These are phyloP conservation scores for Meleagris gallopavo DNA, from an alignment of 2,113 vertebrate genomes.

Conservation along the genomic window DNA sequence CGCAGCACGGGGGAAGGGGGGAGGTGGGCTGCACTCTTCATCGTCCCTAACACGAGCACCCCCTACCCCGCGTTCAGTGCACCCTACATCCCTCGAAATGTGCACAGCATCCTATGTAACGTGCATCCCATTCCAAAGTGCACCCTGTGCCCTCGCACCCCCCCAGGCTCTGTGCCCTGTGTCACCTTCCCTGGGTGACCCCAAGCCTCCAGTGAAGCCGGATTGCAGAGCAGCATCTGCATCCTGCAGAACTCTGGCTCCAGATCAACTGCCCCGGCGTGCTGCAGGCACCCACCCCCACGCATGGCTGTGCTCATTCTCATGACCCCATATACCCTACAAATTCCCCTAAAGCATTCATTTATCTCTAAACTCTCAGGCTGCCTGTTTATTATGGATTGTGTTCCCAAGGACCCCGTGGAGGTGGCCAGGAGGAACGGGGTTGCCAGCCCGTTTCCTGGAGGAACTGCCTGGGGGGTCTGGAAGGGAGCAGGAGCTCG, in stretches of 20 bases:
- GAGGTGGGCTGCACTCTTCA: background rate
- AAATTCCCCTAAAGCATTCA: conserved; percentile 33
- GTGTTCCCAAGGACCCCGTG: conserved; percentile 8
- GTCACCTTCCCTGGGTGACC: fast-evolving
- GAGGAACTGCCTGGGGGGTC: background rate
- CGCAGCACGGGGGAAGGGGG: background rate
- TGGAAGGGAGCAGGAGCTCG: background rate
- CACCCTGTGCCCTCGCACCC: background rate
- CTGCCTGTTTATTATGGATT: conserved; percentile 55
- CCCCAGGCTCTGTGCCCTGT: background rate
- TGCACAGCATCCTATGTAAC: fast-evolving
- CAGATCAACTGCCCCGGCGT: background rate
- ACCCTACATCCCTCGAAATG: background rate
- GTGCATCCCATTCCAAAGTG: fast-evolving
- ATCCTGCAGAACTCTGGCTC: too few species aligned
- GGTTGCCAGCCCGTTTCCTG: background rate
- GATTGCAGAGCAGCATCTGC: background rate
- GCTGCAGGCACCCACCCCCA: background rate
- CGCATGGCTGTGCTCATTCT: background rate
- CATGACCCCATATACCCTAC: background rate
- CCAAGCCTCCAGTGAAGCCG: background rate
- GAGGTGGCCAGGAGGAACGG: background rate
- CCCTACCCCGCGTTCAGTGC: background rate
- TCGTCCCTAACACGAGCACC: background rate
- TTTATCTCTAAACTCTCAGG: conserved; percentile 50